A percentile compares a stretch with the other conserved stretches of the same genome.
Evolutionary conservation across 2,113 vertebrate genomes (phyloP).

Genomic region (Marmota flaviventris): DNA sequence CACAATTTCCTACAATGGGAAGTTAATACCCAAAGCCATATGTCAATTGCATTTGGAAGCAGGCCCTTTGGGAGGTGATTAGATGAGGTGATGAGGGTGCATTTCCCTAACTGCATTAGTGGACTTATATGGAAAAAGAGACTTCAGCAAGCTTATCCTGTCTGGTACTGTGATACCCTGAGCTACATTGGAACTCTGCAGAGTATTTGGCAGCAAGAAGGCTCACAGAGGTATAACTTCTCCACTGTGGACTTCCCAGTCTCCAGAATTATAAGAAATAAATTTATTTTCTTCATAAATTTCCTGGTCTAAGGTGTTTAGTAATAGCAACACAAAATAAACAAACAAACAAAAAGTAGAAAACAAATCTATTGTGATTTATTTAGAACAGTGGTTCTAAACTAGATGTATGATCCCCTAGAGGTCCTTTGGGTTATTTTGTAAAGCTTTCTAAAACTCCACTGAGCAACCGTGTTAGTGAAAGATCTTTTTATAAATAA

Average conservation of each 20-base stretch:
- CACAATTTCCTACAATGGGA: background rate
- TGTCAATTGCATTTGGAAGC: background rate
- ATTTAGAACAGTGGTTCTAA: background rate
- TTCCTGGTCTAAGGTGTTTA: background rate
- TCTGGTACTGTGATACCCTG: background rate
- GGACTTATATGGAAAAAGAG: background rate
- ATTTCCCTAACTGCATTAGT: background rate
- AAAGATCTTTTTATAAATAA: background rate
- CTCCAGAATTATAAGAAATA: background rate
- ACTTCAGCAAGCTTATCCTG: background rate
- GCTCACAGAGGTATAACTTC: rapidly evolving
- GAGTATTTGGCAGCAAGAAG: background rate
- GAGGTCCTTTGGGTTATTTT: background rate
- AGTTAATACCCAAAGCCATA: background rate
- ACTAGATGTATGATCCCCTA: rapidly evolving
- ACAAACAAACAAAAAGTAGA: background rate
- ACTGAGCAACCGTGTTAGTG: background rate
- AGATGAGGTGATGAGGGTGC: background rate
- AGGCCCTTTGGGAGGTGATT: background rate
- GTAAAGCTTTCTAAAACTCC: background rate
- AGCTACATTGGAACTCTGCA: background rate
- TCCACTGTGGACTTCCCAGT: background rate
- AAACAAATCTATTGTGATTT: background rate
- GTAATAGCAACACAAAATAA: background rate
- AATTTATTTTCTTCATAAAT: background rate